Evolutionary conservation across 1,140 invertebrate species (phyloP).

Genomic region (Sinella curviseta): DNA sequence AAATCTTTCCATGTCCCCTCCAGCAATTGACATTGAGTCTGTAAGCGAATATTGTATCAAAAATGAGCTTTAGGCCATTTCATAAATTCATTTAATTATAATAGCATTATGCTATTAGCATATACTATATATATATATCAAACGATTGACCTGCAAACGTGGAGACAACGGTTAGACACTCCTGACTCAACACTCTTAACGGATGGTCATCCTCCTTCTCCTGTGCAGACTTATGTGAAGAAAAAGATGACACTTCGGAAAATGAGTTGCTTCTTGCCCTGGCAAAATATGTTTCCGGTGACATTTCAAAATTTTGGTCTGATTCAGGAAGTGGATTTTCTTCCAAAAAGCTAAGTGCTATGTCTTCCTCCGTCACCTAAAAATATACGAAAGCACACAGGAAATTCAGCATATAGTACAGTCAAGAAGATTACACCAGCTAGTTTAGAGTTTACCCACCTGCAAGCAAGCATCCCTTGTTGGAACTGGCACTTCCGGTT

Average conservation of each 20-base stretch:
- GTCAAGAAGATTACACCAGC: too few relatives aligned
- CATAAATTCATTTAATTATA: not conserved
- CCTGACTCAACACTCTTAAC: conserved; percentile 79
- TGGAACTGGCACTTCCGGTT: conserved; percentile 74
- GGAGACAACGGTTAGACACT: conserved; percentile 84
- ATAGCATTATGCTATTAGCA: not conserved
- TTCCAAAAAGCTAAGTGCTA: conserved; percentile 78
- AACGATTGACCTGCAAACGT: conserved; percentile 73
- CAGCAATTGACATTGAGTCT: conserved; percentile 45
- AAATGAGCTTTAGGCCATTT: conserved; percentile 11
- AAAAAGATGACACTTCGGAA: conserved; percentile 36
- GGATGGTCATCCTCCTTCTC: conserved; percentile 68
- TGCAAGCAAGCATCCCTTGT: conserved; percentile 80
- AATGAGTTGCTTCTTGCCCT: conserved; percentile 35
- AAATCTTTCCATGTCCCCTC: conserved; percentile 44
- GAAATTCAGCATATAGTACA: not conserved
- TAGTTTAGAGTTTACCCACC: conserved; percentile 51
- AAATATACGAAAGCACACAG: conserved; percentile 4
- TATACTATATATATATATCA: too few relatives aligned
- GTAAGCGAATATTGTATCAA: conserved; percentile 3
- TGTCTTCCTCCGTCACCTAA: conserved; percentile 84
- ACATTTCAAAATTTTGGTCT: conserved; percentile 60
- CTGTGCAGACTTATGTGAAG: not conserved
- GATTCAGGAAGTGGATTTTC: conserved; percentile 72
- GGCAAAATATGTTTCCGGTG: conserved; percentile 39